Evolutionary conservation across 2,113 vertebrate genomes (phyloP), one percentile per base, ranked within the genome.

Genomic region (Brevimyrus niger): DNA sequence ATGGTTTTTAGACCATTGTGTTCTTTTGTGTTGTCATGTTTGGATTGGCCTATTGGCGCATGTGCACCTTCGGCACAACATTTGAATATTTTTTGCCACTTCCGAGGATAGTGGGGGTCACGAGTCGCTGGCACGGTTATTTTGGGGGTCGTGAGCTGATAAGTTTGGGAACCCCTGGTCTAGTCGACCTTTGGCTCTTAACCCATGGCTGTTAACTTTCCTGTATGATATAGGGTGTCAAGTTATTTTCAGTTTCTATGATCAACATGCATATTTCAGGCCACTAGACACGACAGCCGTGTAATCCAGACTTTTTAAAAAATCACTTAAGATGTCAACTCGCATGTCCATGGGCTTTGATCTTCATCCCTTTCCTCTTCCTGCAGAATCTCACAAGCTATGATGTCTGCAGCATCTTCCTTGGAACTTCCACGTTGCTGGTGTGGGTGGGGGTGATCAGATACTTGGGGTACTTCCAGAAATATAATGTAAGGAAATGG

Each of bases 391-490:
- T 99, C 89, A 97, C 97, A 73, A 98, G 95, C 91, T 99, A 99
- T 0, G 97, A 99, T 3, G 95, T 99, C 91, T 99, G 98, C 96
- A 99, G 98, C 89, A 98, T 99, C 93, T 97, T 99, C 88, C 96
- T 99, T 76, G 98, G 98, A 84, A 99, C 97, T 0, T 98, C 98
- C 2, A 99, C 98, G 0, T 94, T 99, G 17, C 90, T 99, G 90
- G 97, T 98, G 89, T 99, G 98, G 98, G 97, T 99, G 7, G 97
- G 98, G 1, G 98, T 99, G 89, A 98, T 99, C 93, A 94, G 98
- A 95, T 99, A 99, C 92, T 94, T 99, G 93, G 98, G 97, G 88
- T 99, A 99, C 92, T 99, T 99, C 93, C 97, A 99, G 93, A 97
- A 98, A 46, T 99, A 99, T 87, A 99, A 99, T 1, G 98, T 98